These are phyloP conservation scores for Pseudoatta argentina DNA, from an alignment of 1,140 invertebrate species.

Conservation along the genomic window DNA sequence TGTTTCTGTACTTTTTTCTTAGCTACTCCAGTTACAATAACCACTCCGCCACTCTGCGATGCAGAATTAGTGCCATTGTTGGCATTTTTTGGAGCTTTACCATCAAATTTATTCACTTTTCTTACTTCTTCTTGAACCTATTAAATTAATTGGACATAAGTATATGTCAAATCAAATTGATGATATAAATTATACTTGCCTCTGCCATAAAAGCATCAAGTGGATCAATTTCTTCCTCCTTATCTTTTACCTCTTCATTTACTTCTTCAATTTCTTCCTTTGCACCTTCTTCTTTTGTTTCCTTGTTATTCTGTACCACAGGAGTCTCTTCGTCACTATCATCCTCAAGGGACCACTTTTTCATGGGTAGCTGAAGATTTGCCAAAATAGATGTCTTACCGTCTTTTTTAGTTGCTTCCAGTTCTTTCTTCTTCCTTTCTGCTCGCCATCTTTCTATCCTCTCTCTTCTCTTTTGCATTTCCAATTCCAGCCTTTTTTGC, in stretches of 20 bases:
- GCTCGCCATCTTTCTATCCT: conserved; percentile 86
- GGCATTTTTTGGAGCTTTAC: conserved; percentile 82
- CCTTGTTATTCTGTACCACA: conserved; percentile 79
- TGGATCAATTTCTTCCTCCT: conserved; percentile 95
- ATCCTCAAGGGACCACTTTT: conserved; percentile 97
- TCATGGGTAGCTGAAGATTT: conserved; percentile 88
- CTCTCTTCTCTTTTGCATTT: conserved; percentile 98
- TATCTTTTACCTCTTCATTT: conserved; percentile 87
- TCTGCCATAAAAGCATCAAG: conserved; percentile 98
- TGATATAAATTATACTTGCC: conserved; percentile 80
- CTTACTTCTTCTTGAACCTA: conserved; percentile 95
- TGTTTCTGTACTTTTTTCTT: conserved; percentile 93
- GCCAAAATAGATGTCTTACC: conserved; percentile 88
- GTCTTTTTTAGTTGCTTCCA: conserved; percentile 92
- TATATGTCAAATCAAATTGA: background rate
- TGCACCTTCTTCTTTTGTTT: conserved; percentile 87
- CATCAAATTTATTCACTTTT: conserved; percentile 94
- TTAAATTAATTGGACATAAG: conserved; percentile 70
- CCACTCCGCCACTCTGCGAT: conserved; percentile 87
- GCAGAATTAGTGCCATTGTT: conserved; percentile 84
- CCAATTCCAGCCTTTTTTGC: conserved; percentile 95
- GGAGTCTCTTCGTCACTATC: conserved; percentile 92
- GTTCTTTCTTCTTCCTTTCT: conserved; percentile 93
- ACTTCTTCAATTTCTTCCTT: conserved; percentile 87
- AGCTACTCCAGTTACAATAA: conserved; percentile 96